Evolutionary conservation across 2,113 vertebrate genomes (phyloP).

Genomic region (Crotalus horridus): DNA sequence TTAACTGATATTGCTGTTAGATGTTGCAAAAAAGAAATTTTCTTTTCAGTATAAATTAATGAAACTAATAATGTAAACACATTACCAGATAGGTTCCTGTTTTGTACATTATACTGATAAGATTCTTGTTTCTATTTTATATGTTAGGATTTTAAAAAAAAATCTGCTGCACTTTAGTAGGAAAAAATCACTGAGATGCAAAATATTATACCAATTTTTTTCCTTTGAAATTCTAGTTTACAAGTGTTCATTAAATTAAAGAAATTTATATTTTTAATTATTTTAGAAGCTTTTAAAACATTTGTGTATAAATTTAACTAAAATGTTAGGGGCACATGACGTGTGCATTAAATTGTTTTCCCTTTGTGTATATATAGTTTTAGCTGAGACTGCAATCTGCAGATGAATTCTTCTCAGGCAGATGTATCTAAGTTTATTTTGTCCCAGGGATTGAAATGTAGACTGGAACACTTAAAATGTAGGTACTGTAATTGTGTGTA

Average conservation of each 20-base stretch:
- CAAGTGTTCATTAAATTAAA: conserved; percentile 2
- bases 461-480: neutral
- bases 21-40: neutral
- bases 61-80: neutral
- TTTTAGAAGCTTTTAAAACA: conserved; percentile 9
- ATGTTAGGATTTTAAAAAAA: neutral
- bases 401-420: neutral
- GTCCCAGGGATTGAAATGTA: neutral
- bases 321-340: conserved; percentile 5
- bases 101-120: neutral
- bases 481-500: neutral
- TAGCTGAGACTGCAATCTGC: neutral
- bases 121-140: neutral
- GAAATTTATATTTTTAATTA: neutral
- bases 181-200: neutral
- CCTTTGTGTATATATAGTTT: neutral
- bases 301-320: conserved; percentile 4
- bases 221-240: neutral
- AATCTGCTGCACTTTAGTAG: neutral
- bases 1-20: neutral
- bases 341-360: neutral
- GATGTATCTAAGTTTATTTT: neutral
- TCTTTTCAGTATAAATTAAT: neutral
- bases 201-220: neutral
- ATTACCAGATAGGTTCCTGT: neutral